Conservation (phyloP, 1,140 invertebrate species). For the Drosophila mauritiana region DNA sequence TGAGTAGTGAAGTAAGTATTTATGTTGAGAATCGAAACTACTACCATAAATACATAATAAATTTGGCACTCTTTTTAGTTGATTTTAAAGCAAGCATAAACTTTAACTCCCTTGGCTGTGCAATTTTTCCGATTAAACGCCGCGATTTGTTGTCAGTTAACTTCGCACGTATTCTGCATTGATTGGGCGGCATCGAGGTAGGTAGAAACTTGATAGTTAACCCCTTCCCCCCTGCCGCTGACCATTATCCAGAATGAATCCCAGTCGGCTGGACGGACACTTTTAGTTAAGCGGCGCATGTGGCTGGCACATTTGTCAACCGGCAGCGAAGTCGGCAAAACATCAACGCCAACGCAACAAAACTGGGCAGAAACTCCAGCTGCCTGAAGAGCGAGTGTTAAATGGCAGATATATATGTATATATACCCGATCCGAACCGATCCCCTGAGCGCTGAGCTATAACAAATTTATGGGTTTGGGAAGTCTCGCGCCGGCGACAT, state of each 20-base stretch:
- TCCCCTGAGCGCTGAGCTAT: slow-evolving; percentile 45
- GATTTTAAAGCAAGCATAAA: too few relatives aligned
- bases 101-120: too few relatives aligned
- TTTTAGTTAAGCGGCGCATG: slow-evolving; percentile 76
- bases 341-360: slow-evolving; percentile 75
- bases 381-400: slow-evolving; percentile 52
- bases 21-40: too few relatives aligned
- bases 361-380: slow-evolving; percentile 38
- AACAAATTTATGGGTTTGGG: slow-evolving; percentile 81
- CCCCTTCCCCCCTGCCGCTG: not conserved
- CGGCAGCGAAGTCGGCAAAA: slow-evolving; percentile 74
- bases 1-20: too few relatives aligned
- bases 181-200: slow-evolving; percentile 61
- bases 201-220: slow-evolving; percentile 51
- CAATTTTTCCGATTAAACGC: not conserved
- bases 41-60: too few relatives aligned
- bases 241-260: slow-evolving; percentile 30
- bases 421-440: not conserved
- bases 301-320: slow-evolving; percentile 75
- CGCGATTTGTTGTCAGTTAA: slow-evolving; percentile 47
- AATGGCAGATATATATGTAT: slow-evolving; percentile 50
- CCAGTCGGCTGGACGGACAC: slow-evolving; percentile 47
- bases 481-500: slow-evolving; percentile 60
- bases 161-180: slow-evolving; percentile 55
- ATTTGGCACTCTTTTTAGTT: too few relatives aligned